Conservation (phyloP, 2,888 invertebrate species). For the Alloplasta piceator region DNA sequence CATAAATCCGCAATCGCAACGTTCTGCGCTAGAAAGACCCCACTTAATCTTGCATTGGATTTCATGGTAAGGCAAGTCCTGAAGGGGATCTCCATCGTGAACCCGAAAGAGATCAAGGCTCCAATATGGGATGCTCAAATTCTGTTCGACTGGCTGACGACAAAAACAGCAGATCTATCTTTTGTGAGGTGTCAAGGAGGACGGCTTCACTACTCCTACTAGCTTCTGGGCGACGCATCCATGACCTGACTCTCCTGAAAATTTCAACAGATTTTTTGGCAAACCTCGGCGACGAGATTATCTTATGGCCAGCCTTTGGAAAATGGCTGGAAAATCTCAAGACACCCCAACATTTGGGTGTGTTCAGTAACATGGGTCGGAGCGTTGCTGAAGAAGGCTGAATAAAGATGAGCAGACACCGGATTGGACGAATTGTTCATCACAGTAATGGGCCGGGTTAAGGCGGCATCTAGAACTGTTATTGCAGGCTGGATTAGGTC, state of each 20-base stretch:
- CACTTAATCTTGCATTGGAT: too few relatives aligned
- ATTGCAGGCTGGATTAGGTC: constrained; percentile 64
- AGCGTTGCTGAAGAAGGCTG: constrained; percentile 52
- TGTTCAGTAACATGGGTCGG: constrained; percentile 61
- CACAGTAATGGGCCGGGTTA: constrained; percentile 49
- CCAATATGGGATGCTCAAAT: constrained; percentile 61
- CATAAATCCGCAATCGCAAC: too few relatives aligned
- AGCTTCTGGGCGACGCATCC: constrained; percentile 62
- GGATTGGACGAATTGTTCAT: constrained; percentile 54
- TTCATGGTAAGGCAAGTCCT: constrained; percentile 51
- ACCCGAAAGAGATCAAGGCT: constrained; percentile 48
- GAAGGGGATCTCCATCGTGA: constrained; percentile 46
- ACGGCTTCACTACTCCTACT: constrained; percentile 62
- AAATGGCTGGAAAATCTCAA: constrained; percentile 66
- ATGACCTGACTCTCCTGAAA: constrained; percentile 63
- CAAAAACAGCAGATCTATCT: constrained; percentile 23
- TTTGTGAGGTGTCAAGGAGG: constrained; percentile 65
- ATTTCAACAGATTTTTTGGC: constrained; percentile 53
- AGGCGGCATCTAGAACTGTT: constrained; percentile 60
- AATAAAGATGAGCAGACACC: constrained; percentile 31
- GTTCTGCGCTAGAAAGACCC: too few relatives aligned
- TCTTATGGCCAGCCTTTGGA: constrained; percentile 67
- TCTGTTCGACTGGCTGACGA: constrained; percentile 58
- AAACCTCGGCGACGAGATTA: constrained; percentile 61
- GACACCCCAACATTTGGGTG: constrained; percentile 61